Percentiles rank a stretch among this genome's conserved stretches.
These are phyloP conservation scores for Prostheceraeus crozeri DNA, from an alignment of 2,888 invertebrate genomes.

Conservation along the genomic window DNA sequence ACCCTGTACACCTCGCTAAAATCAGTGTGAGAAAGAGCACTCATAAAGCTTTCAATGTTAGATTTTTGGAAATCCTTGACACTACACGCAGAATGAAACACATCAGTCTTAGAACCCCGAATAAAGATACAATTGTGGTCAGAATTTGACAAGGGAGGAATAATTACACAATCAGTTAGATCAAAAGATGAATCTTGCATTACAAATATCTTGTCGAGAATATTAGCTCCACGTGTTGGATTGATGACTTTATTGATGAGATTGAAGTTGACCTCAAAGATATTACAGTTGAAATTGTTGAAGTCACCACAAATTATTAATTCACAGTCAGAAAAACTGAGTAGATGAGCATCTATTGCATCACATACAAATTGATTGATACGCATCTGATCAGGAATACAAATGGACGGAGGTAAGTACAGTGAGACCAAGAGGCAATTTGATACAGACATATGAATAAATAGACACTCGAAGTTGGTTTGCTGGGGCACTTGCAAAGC, in stretches of 20 bases:
- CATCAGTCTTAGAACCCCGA: background rate
- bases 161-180: constrained; percentile 16
- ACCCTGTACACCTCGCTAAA: constrained; percentile 11
- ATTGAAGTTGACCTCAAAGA: constrained; percentile 20
- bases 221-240: constrained; percentile 27
- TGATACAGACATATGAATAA: constrained; percentile 1
- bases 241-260: constrained; percentile 12
- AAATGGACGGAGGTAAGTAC: constrained; percentile 9
- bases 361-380: constrained; percentile 21
- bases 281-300: constrained; percentile 20
- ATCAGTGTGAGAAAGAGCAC: constrained; percentile 1
- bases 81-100: background rate
- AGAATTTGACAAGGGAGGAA: background rate
- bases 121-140: constrained; percentile 11
- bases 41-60: constrained; percentile 14
- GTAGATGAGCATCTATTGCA: constrained; percentile 24
- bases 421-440: constrained; percentile 5
- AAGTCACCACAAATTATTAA: constrained; percentile 16
- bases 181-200: constrained; percentile 2
- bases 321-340: background rate
- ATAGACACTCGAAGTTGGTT: constrained; percentile 14
- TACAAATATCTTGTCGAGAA: constrained; percentile 25
- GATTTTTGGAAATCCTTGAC: background rate
- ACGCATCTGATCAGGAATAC: constrained; percentile 1
- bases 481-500: constrained; percentile 1